Evolutionary conservation across 2,888 invertebrate genomes (phyloP).

Genomic region (Drosophila antonietae): DNA sequence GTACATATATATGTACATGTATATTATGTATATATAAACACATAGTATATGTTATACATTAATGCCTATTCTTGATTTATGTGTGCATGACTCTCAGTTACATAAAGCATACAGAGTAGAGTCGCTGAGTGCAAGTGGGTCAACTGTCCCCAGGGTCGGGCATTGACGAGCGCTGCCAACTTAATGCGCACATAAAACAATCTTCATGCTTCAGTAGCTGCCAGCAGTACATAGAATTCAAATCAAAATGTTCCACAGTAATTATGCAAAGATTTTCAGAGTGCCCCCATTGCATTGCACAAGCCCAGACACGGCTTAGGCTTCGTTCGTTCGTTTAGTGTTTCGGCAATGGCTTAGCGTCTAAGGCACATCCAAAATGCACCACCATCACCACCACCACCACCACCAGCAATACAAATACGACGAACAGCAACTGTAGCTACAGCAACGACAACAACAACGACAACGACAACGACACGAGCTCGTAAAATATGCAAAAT

Average conservation of each 20-base stretch:
- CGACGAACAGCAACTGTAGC: not conserved
- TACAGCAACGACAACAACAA: slow-evolving; percentile 1
- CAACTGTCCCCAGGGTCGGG: slow-evolving; percentile 73
- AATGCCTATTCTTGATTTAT: slow-evolving; percentile 76
- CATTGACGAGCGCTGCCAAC: slow-evolving; percentile 56
- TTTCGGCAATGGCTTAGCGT: slow-evolving; percentile 41
- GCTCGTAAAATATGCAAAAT: slow-evolving; percentile 81
- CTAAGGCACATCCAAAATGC: slow-evolving; percentile 49
- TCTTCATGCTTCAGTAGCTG: slow-evolving; percentile 57
- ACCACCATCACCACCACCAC: slow-evolving; percentile 13
- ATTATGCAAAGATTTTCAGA: slow-evolving; percentile 73
- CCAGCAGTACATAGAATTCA: slow-evolving; percentile 66
- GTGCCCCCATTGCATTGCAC: slow-evolving; percentile 69
- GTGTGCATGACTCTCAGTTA: slow-evolving; percentile 38
- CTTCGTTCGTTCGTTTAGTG: slow-evolving; percentile 26
- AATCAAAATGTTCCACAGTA: slow-evolving; percentile 69
- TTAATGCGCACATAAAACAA: slow-evolving; percentile 57
- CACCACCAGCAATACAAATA: not conserved
- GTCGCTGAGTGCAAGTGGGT: slow-evolving; percentile 61
- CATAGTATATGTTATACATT: slow-evolving; percentile 43
- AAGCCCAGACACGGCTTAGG: slow-evolving; percentile 41
- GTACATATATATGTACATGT: slow-evolving; percentile 3
- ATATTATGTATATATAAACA: not conserved
- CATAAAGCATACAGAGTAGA: slow-evolving; percentile 23
- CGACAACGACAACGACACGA: slow-evolving; percentile 70